phyloP scores from a whole-genome alignment of 2,797 vertebrate species.

The Apodemus agrarius region DNA sequence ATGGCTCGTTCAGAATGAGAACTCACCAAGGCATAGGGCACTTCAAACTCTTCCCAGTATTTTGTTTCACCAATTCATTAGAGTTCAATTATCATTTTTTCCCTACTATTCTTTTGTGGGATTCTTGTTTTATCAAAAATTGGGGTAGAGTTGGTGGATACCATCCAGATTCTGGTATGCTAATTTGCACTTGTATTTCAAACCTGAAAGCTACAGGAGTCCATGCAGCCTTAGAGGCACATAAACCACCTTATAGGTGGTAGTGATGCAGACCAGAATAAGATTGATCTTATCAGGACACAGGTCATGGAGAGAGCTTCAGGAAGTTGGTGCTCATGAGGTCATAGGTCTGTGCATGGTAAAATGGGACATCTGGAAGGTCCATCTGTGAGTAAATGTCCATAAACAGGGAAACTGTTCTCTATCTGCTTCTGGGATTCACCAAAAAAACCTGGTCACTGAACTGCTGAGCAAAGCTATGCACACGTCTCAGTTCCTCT shows the following conservation, averaged over 20 bases:
- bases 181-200: background rate
- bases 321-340: background rate
- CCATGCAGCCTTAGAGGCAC: no score
- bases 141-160: background rate
- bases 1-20: background rate
- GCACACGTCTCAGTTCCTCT: background rate
- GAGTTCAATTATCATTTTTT: background rate
- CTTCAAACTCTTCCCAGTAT: background rate
- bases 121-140: background rate
- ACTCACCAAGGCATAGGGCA: background rate
- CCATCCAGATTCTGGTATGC: background rate
- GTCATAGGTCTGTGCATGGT: background rate
- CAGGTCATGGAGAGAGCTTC: background rate
- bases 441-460: no score
- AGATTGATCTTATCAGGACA: background rate
- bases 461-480: background rate
- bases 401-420: fast-evolving
- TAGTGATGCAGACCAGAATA: no score
- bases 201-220: background rate
- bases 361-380: no score
- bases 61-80: background rate
- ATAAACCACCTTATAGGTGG: fast-evolving
- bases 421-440: background rate
- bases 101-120: no score
- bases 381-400: fast-evolving